Percentiles rank a stretch among this genome's conserved stretches.
Conservation (phyloP, 1,140 invertebrate genomes). For the Brachionus plicatilis region DNA sequence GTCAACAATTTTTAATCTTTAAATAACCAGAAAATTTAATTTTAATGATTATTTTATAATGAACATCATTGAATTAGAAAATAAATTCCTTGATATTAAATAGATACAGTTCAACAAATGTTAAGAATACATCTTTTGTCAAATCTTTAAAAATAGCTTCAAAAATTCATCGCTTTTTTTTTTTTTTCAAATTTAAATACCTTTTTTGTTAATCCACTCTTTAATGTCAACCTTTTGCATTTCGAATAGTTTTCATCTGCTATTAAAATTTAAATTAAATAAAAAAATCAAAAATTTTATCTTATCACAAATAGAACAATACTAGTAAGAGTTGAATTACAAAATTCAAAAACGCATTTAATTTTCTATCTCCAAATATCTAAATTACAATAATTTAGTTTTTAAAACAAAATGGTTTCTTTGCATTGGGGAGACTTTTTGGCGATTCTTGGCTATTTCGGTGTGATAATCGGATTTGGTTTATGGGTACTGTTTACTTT, state of each 20-base stretch:
- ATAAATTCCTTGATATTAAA: not conserved
- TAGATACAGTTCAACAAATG: not conserved
- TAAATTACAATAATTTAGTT: not conserved
- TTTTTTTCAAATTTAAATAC: not conserved
- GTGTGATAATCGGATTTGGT: conserved; percentile 34
- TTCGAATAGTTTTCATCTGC: not conserved
- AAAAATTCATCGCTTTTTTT: not conserved
- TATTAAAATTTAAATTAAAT: not conserved
- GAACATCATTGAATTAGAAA: not conserved
- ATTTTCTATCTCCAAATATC: not conserved
- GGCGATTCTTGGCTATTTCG: conserved; percentile 12
- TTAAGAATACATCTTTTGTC: not conserved
- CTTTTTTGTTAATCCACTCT: not conserved
- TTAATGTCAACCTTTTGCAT: not conserved
- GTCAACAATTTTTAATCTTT: too few relatives aligned
- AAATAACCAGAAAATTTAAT: too few relatives aligned
- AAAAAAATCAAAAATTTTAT: not conserved
- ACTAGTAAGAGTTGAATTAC: not conserved
- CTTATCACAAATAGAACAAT: not conserved
- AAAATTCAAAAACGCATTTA: not conserved
- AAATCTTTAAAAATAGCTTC: not conserved
- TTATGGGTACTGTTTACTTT: conserved; percentile 2
- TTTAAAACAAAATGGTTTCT: not conserved
- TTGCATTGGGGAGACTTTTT: conserved; percentile 38
- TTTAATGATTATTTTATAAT: too few relatives aligned